Evolutionary conservation across 2,888 invertebrate genomes (phyloP), one percentile per base, ranked within the genome.

Genomic region (Thereva unica): DNA sequence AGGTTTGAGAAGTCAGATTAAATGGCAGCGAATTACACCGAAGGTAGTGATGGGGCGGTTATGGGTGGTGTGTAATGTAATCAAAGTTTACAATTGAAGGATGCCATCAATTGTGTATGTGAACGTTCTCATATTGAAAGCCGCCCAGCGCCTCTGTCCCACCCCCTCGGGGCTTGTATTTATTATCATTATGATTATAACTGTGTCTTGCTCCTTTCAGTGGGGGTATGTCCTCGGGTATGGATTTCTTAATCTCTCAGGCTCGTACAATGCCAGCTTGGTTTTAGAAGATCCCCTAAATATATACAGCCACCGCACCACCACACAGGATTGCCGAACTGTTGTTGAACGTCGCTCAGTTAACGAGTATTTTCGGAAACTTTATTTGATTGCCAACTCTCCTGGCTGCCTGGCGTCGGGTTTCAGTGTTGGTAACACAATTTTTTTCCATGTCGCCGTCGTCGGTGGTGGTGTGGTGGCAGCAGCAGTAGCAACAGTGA

Each of bases 21-120:
- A 67, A 67, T 67, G 67, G 61, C 67, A 67, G 55, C 67, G 67
- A 67, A 67, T 67, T 61, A 55, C 54, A 54, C 41, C 34, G 8
- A 34, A 38, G 61, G 12, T 8, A 49, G 45, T 4, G 61, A 23
- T n/a, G 45, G 38, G 59, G 44, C 35, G 49, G 40, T 23, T 35
- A 23, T 34, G 44, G 59, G 49, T 38, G 52, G 44, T n/a, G 67
- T 54, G 54, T 67, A 67, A 67, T 67, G 67, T 67, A 67, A 67
- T 67, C 67, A 67, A 67, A 67, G 67, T 67, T 67, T 67, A 67
- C 67, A 67, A 63, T 67, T 66, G 61, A 61, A 67, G 54, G 54
- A 59, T 47, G 42, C 63, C 53, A 53, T 52, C 50, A 66, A 52
- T 53, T 45, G 12, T 53, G 37, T 49, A 52, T 59, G 52, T 57